Conservation (phyloP, 1,140 invertebrate genomes). For the Popillia japonica region DNA sequence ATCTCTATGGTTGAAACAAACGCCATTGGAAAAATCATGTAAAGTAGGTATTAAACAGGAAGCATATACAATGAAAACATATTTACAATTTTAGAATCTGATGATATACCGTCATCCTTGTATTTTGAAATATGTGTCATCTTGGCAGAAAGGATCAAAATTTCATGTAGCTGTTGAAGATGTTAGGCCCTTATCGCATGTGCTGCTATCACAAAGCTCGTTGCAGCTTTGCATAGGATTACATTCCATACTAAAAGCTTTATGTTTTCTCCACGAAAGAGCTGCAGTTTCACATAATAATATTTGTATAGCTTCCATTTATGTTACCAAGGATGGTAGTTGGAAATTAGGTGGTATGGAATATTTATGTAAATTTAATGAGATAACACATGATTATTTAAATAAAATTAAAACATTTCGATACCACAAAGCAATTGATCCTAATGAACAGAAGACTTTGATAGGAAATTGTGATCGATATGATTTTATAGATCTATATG, state of each 20-base stretch:
- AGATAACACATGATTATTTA: conserved; percentile 72
- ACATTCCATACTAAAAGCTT: conserved; percentile 75
- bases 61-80: neutral
- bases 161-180: conserved; percentile 80
- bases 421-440: conserved; percentile 74
- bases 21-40: conserved; percentile 75
- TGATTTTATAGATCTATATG: conserved; percentile 78
- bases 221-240: conserved; percentile 82
- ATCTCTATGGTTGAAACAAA: conserved; percentile 69
- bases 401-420: conserved; percentile 74
- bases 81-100: conserved; percentile 72
- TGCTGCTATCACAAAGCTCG: conserved; percentile 69
- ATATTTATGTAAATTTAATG: conserved; percentile 75
- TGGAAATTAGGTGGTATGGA: conserved; percentile 87
- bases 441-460: conserved; percentile 70
- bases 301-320: conserved; percentile 79
- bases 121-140: conserved; percentile 80
- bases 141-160: conserved; percentile 77
- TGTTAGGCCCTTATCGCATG: conserved; percentile 73
- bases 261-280: conserved; percentile 83
- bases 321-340: conserved; percentile 79
- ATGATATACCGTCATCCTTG: conserved; percentile 83
- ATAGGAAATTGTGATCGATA: conserved; percentile 61
- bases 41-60: conserved; percentile 64
- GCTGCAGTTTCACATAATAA: conserved; percentile 83